Evolutionary conservation across 1,140 invertebrate species (phyloP), one percentile per base, ranked within the genome.

Genomic region (Bombus superbus): DNA sequence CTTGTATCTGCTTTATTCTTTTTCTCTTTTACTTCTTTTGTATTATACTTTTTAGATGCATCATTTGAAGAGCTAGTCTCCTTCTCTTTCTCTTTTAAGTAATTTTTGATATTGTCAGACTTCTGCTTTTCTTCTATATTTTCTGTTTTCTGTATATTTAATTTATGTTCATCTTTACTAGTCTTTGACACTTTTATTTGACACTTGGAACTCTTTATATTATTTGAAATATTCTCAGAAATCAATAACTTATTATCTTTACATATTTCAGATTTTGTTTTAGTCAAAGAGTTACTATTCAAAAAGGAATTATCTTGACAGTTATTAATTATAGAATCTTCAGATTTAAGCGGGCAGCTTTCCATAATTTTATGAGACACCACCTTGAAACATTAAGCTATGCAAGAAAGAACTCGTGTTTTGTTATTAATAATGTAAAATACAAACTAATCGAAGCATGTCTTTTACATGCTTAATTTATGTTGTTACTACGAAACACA

Each of bases 1-100:
- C 90, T 94, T 87, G 94, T 94, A 85, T 93, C 93, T 44, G 92
- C 93, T 86, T 94, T 94, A 84, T 94, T 94, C 78, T 91, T 94
- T 90, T 94, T 94, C 47, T 94, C 94, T 87, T 95, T 94, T 38
- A 83, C 88, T 62, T 94, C 92, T 89, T 93, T 93, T 2, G 88
- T 85, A 35, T 92, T 92, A 76, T 84, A 89, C 47, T 92, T 90
- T 47, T 90, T 90, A 62, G 81, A 76, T 71, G 47, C 84, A n/a
- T 87, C 86, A 28, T 84, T 86, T 8, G 57, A 59, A 75, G 75
- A 62, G 81, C 18, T 53, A 18, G 32, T 59, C 28, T 91, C 85
- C 25, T 77, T 85, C 38, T 85, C 81, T 53, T 84, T 85, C 25
- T 86, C 72, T 57, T 86, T 87, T 11, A 40, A 15, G 15, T 86